These are phyloP conservation scores for Stegophylla sp. DNA, from an alignment of 2,888 invertebrate genomes.

Conservation along the genomic window DNA sequence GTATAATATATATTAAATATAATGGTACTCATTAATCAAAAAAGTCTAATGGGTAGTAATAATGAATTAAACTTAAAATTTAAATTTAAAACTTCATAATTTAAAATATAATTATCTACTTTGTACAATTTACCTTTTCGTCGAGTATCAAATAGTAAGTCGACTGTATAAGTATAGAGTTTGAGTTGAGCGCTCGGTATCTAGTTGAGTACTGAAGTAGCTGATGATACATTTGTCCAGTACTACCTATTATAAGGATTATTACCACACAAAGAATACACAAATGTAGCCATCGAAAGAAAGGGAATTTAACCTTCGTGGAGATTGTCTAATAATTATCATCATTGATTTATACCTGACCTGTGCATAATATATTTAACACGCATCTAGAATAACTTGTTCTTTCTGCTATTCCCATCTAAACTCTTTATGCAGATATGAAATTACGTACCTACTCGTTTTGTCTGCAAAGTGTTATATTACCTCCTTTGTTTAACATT, in stretches of 20 bases:
- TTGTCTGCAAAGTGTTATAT: neutral
- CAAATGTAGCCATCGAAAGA: neutral
- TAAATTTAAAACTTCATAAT: too few relatives aligned
- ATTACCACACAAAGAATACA: constrained; percentile 31
- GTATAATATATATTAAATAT: too few relatives aligned
- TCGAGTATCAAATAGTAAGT: neutral
- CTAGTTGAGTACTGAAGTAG: constrained; percentile 3
- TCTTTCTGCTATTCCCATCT: neutral
- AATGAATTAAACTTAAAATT: too few relatives aligned
- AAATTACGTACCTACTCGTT: neutral
- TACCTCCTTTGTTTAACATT: neutral
- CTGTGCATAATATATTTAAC: constrained; percentile 4
- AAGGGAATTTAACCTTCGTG: constrained; percentile 44
- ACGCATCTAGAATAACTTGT: constrained; percentile 29
- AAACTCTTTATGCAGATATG: neutral
- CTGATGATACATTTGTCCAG: constrained; percentile 3
- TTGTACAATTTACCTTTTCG: constrained; percentile 13
- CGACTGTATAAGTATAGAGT: neutral
- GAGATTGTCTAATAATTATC: constrained; percentile 45
- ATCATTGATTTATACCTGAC: constrained; percentile 43
- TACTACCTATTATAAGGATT: neutral
- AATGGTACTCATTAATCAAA: too few relatives aligned
- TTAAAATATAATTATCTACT: too few relatives aligned
- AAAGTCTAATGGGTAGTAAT: too few relatives aligned
- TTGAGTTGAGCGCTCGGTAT: neutral